Evolutionary conservation across 2,888 invertebrate species (phyloP).

Genomic region (Cryptus viduatorius): DNA sequence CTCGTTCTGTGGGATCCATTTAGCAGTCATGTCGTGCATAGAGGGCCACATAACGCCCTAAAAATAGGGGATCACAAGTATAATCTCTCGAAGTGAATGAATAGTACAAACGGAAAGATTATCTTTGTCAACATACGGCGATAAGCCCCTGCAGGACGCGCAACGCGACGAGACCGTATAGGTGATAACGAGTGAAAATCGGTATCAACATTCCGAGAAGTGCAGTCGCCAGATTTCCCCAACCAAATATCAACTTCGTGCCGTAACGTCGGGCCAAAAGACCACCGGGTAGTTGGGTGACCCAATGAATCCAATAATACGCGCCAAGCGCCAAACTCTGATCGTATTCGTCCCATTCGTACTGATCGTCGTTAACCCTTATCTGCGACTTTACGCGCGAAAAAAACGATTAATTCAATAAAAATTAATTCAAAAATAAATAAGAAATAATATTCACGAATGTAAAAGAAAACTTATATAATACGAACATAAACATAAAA

Average conservation of each 20-base stretch:
- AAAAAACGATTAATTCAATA: background rate
- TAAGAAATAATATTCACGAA: too few species aligned
- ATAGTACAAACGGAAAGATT: background rate
- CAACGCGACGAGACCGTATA: slow-evolving; percentile 87
- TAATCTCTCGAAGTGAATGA: background rate
- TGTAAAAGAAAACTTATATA: too few species aligned
- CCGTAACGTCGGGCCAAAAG: slow-evolving; percentile 89
- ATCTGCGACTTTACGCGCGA: background rate
- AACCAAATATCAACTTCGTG: slow-evolving; percentile 90
- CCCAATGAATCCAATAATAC: slow-evolving; percentile 91
- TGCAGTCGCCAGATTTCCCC: slow-evolving; percentile 88
- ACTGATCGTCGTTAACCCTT: slow-evolving; percentile 78
- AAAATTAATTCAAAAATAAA: background rate
- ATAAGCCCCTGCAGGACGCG: slow-evolving; percentile 90
- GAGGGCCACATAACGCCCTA: slow-evolving; percentile 91
- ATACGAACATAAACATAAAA: too few species aligned
- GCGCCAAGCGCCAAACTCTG: slow-evolving; percentile 89
- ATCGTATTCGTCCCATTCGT: slow-evolving; percentile 89
- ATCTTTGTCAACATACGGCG: slow-evolving; percentile 86
- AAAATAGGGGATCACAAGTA: background rate
- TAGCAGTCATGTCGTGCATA: slow-evolving; percentile 92
- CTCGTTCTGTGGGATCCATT: slow-evolving; percentile 94
- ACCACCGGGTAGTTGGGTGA: slow-evolving; percentile 91
- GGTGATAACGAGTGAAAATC: slow-evolving; percentile 87
- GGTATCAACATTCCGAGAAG: slow-evolving; percentile 89